Evolutionary conservation across 2,888 invertebrate species (phyloP).

Genomic region (Hydrotaea cyrtoneurina): DNA sequence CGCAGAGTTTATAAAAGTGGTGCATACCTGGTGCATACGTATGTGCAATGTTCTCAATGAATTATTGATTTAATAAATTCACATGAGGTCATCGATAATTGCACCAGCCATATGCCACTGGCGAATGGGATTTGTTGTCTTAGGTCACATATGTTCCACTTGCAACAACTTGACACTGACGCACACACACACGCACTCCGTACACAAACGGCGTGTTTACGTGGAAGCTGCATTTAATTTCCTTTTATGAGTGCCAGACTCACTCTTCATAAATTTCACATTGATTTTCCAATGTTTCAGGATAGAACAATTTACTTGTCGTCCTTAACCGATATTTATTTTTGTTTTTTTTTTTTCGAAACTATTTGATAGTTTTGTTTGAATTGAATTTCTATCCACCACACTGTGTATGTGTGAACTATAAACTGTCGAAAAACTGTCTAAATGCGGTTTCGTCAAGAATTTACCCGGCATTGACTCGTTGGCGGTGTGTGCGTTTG

Average conservation of each 20-base stretch:
- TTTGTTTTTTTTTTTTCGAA: not conserved
- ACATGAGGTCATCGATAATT: slow-evolving; percentile 60
- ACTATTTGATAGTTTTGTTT: not conserved
- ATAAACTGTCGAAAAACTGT: not conserved
- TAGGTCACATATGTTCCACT: slow-evolving; percentile 33
- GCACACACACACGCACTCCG: slow-evolving; percentile 10
- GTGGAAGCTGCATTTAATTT: not conserved
- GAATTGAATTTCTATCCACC: not conserved
- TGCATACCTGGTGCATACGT: not conserved
- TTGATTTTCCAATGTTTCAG: slow-evolving; percentile 21
- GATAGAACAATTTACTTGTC: not conserved
- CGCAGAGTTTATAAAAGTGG: not conserved
- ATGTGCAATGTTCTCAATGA: slow-evolving; percentile 24
- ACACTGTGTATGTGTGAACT: not conserved
- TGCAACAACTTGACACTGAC: not conserved
- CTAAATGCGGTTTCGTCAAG: not conserved
- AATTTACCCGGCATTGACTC: slow-evolving; percentile 50
- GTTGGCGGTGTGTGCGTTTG: slow-evolving; percentile 2
- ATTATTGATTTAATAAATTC: slow-evolving; percentile 61
- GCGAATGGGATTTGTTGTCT: slow-evolving; percentile 15
- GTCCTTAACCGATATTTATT: not conserved
- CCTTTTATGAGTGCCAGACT: not conserved
- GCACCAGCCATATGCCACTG: not conserved
- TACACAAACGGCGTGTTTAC: not conserved
- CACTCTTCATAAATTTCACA: not conserved